These are phyloP conservation scores for Paragorgia papillata DNA, from an alignment of 92 coral and sea anemone genomes.

Conservation along the genomic window DNA sequence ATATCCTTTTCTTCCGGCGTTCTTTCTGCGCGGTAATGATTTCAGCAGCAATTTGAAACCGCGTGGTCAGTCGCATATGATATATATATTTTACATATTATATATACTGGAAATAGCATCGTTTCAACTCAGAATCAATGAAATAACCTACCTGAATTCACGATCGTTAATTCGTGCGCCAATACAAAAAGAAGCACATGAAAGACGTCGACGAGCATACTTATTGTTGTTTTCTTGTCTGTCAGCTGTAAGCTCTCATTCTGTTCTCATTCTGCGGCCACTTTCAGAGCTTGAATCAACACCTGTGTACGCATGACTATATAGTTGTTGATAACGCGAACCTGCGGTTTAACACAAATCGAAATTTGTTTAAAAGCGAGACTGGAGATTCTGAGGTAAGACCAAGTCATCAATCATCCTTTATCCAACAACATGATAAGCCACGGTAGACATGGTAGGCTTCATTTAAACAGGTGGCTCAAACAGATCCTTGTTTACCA, in stretches of 20 bases:
- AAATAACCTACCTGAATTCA: conserved; percentile 19
- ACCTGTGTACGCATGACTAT: conserved; percentile 33
- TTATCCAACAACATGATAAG: not conserved
- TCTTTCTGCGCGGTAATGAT: not conserved
- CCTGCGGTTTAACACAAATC: conserved; percentile 27
- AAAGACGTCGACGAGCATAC: conserved; percentile 14
- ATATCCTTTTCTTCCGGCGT: too few species aligned
- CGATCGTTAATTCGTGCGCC: not conserved
- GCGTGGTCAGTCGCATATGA: conserved; percentile 1
- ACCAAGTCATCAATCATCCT: not conserved
- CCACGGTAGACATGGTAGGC: not conserved
- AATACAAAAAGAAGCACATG: not conserved
- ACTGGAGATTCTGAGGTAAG: not conserved
- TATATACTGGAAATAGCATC: not conserved
- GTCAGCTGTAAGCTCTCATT: conserved; percentile 28
- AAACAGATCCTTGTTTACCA: conserved; percentile 7
- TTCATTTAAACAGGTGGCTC: conserved; percentile 36
- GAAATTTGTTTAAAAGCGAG: conserved; percentile 3
- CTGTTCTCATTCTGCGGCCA: conserved; percentile 21
- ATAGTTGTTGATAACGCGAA: conserved; percentile 7
- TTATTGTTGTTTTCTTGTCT: conserved; percentile 11
- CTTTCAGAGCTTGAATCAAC: conserved; percentile 14
- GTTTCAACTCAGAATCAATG: not conserved
- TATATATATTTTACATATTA: not conserved
- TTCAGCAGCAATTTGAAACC: not conserved